Evolutionary conservation across 1,140 invertebrate species (phyloP), one percentile per base, ranked within the genome.

Genomic region (Coelopa frigida): DNA sequence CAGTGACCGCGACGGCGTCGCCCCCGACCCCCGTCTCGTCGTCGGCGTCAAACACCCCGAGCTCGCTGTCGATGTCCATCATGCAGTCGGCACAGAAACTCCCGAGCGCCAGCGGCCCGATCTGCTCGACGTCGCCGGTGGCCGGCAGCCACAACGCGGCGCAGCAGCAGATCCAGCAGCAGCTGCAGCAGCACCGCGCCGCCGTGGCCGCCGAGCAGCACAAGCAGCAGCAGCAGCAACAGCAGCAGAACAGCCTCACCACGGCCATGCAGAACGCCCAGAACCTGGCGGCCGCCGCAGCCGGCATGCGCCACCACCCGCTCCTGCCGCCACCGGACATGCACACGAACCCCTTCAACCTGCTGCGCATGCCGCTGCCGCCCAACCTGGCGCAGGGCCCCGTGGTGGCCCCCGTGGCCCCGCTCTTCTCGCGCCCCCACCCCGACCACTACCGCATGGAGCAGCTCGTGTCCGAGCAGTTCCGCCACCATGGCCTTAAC

Each of bases 391-490:
- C 75, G 58, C 77, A 79, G 60, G 76, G 77, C 48, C 76, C 76
- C 53, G 77, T 80, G 56, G 65, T 68, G 66, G 79, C 79, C 58
- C 78, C 77, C 50, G 77, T 79, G 38, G 73, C 77, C 36, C 80
- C 82, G 1, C 65, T 85, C 7, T 85, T 86, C 58, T 77, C 80
- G 3, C 73, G 84, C 48, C 82, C 83, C 26, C 77, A 82, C 71
- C 78, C 82, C 48, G 84, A 86, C 61, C 64, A 68, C 44, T 87
- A 86, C 68, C 76, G 84, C 46, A 85, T 87, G 80, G 85, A 88
- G 61, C 84, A 87, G 63, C 72, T 89, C 26, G 82, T 88, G 7
- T 83, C 80, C 31, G 84, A 87, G 58, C 84, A 87, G 63, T 85
- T 87, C 60, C 76, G 84, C n/a, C 81, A 83, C 50, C 80, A 82